phyloP scores from a whole-genome alignment of 2,888 invertebrate species.

The Phymatocera aterrima region DNA sequence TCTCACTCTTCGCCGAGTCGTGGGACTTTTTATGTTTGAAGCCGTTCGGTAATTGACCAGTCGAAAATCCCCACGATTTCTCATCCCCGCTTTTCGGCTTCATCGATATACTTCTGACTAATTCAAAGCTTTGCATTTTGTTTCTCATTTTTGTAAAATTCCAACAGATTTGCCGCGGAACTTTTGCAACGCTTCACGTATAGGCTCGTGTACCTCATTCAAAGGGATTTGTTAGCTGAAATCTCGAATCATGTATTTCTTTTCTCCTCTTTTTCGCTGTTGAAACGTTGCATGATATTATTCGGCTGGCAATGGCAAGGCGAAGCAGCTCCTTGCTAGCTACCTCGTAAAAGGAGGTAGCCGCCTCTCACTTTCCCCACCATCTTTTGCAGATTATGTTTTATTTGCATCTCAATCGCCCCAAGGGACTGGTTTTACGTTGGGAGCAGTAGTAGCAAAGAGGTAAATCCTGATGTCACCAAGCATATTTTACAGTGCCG shows the following conservation, averaged over 20 bases:
- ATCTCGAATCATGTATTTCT: neutral
- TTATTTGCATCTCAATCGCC: constrained; percentile 35
- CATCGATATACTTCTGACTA: neutral
- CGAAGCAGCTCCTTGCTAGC: too few species aligned
- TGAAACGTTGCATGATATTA: constrained; percentile 7
- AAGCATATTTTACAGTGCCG: constrained; percentile 17
- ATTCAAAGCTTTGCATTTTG: too few species aligned
- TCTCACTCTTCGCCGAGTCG: neutral
- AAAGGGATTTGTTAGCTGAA: neutral
- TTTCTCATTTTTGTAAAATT: neutral
- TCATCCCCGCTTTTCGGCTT: neutral
- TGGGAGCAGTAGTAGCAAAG: neutral
- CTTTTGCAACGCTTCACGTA: too few species aligned
- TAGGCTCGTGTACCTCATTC: too few species aligned
- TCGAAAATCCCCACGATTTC: neutral
- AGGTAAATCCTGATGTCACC: constrained; percentile 20
- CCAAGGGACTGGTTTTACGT: constrained; percentile 10
- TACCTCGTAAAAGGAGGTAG: neutral
- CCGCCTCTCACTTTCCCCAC: neutral
- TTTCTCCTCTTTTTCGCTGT: neutral
- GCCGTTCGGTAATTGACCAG: neutral
- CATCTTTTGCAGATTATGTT: constrained; percentile 8
- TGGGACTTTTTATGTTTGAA: neutral
- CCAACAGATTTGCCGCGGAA: neutral
- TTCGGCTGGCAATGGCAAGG: neutral